Percentiles rank a stretch among this genome's conserved stretches.
These are phyloP conservation scores for Sarcoramphus papa DNA, from an alignment of 2,797 vertebrate species.

Conservation along the genomic window DNA sequence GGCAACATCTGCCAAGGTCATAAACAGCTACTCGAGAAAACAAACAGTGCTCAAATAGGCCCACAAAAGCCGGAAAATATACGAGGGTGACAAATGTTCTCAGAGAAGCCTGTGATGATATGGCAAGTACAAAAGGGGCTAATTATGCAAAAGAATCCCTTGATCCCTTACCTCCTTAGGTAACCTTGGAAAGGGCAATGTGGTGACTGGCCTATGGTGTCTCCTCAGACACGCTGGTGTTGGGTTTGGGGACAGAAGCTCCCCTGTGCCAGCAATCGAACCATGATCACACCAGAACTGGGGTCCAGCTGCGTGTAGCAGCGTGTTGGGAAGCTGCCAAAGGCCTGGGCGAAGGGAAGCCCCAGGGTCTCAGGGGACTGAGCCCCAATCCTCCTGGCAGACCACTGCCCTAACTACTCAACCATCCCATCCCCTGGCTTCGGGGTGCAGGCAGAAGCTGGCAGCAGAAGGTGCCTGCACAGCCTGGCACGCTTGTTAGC, in stretches of 20 bases:
- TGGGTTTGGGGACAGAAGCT: neutral
- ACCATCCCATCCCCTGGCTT: neutral
- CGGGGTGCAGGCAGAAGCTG: neutral
- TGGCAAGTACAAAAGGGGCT: neutral
- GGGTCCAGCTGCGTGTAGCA: neutral
- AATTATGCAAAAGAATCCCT: neutral
- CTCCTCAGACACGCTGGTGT: neutral
- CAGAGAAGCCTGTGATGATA: neutral
- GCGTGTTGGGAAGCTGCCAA: neutral
- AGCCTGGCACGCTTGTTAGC: neutral
- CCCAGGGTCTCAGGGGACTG: neutral
- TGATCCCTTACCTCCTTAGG: neutral
- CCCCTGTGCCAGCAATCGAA: neutral
- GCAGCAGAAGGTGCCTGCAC: neutral
- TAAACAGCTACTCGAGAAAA: neutral
- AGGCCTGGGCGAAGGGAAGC: no score
- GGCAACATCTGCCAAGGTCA: neutral
- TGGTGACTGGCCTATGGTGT: neutral
- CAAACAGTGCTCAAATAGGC: neutral
- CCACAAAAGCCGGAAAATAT: neutral
- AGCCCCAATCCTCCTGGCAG: neutral
- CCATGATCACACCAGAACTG: accelerated
- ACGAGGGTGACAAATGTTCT: neutral
- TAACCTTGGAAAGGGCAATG: neutral
- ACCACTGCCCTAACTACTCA: accelerated